Conservation (phyloP, 2,113 vertebrate species). For the Poeciliopsis occidentalis region DNA sequence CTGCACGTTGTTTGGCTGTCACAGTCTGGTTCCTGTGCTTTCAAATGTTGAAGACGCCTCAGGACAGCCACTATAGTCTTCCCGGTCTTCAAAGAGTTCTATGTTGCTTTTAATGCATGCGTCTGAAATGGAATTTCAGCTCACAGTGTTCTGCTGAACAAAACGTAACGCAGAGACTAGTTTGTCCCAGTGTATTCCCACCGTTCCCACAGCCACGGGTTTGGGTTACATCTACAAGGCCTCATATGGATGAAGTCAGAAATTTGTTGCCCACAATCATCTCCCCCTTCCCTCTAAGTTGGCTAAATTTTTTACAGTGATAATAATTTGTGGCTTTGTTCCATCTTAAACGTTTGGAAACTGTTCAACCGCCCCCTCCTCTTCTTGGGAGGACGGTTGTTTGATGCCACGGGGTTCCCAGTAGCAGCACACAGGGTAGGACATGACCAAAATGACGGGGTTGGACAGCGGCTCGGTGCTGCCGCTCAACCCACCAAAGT, state of each 20-base stretch:
- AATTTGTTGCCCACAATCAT: conserved; percentile 27
- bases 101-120: neutral
- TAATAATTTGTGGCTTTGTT: conserved; percentile 71
- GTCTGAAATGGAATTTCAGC: neutral
- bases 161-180: neutral
- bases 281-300: conserved; percentile 32
- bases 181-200: neutral
- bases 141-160: conserved; percentile 4
- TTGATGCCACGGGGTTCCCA: conserved; percentile 45
- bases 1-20: conserved; percentile 47
- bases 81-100: conserved; percentile 22
- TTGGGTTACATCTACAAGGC: neutral
- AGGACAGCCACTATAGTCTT: conserved; percentile 17
- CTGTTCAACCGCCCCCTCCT: conserved; percentile 44
- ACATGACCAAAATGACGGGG: conserved; percentile 79
- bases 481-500: conserved; percentile 57
- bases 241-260: conserved; percentile 21
- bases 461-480: conserved; percentile 64
- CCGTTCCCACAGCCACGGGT: neutral
- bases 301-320: conserved; percentile 51
- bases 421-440: conserved; percentile 46
- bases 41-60: conserved; percentile 8
- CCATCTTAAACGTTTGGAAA: conserved; percentile 50
- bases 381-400: conserved; percentile 34
- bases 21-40: conserved; percentile 43